These are phyloP conservation scores for Nymphalis io DNA, from an alignment of 1,140 invertebrate species.

Conservation along the genomic window DNA sequence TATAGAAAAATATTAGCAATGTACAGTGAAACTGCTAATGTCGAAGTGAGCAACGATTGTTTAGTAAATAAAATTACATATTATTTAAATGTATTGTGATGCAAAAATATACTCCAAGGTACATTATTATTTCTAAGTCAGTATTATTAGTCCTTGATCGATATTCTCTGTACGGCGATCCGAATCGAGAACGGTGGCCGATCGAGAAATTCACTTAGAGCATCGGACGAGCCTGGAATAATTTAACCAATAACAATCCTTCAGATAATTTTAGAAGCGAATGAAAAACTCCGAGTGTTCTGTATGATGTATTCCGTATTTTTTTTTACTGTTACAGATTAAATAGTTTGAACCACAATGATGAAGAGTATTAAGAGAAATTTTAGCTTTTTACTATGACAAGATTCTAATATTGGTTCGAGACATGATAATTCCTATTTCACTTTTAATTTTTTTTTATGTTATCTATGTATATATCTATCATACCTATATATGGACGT, in stretches of 20 bases:
- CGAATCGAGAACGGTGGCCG: slow-evolving; percentile 57
- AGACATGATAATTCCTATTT: too few species aligned
- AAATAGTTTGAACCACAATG: too few species aligned
- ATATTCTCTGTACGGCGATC: slow-evolving; percentile 50
- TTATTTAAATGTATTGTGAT: background rate
- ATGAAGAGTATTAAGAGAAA: too few species aligned
- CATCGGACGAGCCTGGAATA: slow-evolving; percentile 71
- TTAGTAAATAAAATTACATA: background rate
- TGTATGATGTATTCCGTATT: background rate
- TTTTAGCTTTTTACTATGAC: too few species aligned
- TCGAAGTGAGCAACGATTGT: too few species aligned
- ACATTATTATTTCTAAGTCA: slow-evolving; percentile 16
- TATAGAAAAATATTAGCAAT: too few species aligned
- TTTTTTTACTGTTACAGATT: too few species aligned
- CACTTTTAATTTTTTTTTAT: too few species aligned
- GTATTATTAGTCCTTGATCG: slow-evolving; percentile 36
- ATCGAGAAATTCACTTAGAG: slow-evolving; percentile 78
- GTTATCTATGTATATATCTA: too few species aligned
- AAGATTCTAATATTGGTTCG: too few species aligned
- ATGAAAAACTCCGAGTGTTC: slow-evolving; percentile 39
- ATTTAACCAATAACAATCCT: slow-evolving; percentile 78
- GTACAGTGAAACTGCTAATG: too few species aligned
- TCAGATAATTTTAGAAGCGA: slow-evolving; percentile 69
- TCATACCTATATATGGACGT: too few species aligned
- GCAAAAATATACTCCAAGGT: background rate